phyloP scores from a whole-genome alignment of 2,113 vertebrate genomes.

The Halcyon senegalensis region DNA sequence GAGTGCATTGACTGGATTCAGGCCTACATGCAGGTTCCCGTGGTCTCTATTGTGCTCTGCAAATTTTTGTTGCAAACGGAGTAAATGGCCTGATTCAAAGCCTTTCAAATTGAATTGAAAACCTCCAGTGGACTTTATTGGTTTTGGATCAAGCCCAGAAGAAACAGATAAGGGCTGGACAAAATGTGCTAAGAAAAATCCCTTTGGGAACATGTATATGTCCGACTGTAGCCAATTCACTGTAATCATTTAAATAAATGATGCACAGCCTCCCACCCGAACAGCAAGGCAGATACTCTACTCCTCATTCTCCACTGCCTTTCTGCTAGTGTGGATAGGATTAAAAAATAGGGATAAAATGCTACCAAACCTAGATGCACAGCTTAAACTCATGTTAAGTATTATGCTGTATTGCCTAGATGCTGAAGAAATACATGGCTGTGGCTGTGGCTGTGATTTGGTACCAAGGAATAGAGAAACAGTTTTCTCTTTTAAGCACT shows the following conservation, averaged over 20 bases:
- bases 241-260: background rate
- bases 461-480: background rate
- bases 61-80: background rate
- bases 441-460: background rate
- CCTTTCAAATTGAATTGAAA: constrained; percentile 5
- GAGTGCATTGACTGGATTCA: background rate
- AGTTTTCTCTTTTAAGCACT: background rate
- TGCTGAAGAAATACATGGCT: background rate
- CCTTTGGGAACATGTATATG: background rate
- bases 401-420: background rate
- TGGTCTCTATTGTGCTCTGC: background rate
- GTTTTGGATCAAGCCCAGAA: constrained; percentile 41
- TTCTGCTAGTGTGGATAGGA: background rate
- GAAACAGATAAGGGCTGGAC: constrained; percentile 23
- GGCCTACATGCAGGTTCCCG: background rate
- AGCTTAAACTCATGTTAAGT: background rate
- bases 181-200: background rate
- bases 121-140: background rate
- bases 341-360: background rate
- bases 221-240: background rate
- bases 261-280: background rate
- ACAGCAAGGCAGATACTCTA: background rate
- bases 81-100: constrained; percentile 13
- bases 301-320: background rate
- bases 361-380: background rate